Conservation (phyloP, 2,888 invertebrate genomes). For the Neocrepidodera transversa region DNA sequence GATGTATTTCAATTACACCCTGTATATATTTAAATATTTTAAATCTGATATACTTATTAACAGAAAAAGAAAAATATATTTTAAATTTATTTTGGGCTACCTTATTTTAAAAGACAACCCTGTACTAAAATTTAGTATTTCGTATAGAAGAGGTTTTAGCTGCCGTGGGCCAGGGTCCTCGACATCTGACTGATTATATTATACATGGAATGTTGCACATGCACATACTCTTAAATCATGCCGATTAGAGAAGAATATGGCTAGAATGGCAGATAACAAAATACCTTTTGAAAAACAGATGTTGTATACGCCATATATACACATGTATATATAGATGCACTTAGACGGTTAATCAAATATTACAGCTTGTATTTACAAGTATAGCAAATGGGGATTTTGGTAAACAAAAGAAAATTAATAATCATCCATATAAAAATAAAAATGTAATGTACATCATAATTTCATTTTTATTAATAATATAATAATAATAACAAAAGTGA, state of each 20-base stretch:
- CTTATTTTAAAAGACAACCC: not conserved
- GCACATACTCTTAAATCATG: slow-evolving; percentile 8
- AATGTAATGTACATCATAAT: no score
- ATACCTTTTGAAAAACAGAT: slow-evolving; percentile 4
- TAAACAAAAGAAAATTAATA: not conserved
- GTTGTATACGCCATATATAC: not conserved
- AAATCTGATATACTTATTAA: no score
- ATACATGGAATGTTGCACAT: not conserved
- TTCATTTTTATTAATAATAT: no score
- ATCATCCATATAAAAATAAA: not conserved
- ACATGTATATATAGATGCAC: not conserved
- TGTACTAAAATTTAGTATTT: not conserved
- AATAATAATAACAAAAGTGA: no score
- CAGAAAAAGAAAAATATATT: no score
- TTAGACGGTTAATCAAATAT: not conserved
- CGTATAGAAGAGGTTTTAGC: not conserved
- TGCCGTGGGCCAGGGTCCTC: not conserved
- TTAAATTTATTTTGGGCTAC: no score
- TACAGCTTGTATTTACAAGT: not conserved
- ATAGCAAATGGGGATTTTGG: no score
- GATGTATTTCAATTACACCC: no score
- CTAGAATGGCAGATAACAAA: slow-evolving; percentile 8
- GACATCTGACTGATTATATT: slow-evolving; percentile 2
- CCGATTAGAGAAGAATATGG: not conserved
- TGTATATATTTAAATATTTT: no score